These are phyloP conservation scores for Chauna torquata DNA, from an alignment of 2,113 vertebrate genomes.

Conservation along the genomic window DNA sequence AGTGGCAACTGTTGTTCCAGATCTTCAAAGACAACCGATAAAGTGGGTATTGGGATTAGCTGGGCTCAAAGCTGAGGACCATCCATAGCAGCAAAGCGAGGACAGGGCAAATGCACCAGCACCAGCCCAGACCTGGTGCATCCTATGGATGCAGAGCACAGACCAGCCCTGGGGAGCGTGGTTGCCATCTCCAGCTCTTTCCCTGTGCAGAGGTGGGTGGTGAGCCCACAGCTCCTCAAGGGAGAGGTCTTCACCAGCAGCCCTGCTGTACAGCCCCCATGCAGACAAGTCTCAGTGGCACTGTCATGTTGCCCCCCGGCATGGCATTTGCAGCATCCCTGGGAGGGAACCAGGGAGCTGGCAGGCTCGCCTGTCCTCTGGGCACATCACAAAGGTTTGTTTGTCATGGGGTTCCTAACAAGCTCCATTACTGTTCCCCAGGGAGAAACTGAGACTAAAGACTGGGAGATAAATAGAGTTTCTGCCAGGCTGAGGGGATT, in stretches of 20 bases:
- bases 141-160: neutral
- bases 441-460: neutral
- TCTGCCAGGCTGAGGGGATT: neutral
- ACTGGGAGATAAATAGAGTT: neutral
- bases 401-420: neutral
- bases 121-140: neutral
- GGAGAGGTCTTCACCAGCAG: neutral
- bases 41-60: neutral
- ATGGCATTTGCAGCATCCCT: neutral
- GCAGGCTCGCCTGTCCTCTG: neutral
- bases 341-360: neutral
- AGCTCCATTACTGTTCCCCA: neutral
- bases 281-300: rapidly evolving
- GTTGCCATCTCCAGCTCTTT: neutral
- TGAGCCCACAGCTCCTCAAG: neutral
- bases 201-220: neutral
- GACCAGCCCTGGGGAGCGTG: rapidly evolving
- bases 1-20: neutral
- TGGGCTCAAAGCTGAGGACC: neutral
- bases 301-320: neutral
- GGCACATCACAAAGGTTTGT: neutral
- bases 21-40: neutral
- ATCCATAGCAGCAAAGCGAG: neutral
- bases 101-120: rapidly evolving
- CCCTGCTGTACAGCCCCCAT: neutral